Evolutionary conservation across 1,140 invertebrate genomes (phyloP).

Genomic region (Achroia grisella): DNA sequence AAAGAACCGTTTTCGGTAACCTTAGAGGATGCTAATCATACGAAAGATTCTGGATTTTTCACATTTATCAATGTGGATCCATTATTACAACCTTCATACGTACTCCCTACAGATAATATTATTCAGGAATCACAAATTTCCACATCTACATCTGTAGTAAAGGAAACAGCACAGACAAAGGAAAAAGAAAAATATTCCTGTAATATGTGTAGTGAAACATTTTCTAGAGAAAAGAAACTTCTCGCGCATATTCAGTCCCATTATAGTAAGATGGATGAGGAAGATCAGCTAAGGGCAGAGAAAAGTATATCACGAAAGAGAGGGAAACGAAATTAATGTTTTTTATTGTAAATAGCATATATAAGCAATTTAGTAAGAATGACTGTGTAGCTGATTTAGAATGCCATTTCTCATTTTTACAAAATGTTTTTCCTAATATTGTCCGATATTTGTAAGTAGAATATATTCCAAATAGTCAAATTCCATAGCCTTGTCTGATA

Average conservation of each 20-base stretch:
- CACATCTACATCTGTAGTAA: conserved; percentile 32
- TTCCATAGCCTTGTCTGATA: no score
- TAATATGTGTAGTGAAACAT: conserved; percentile 50
- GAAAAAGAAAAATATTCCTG: conserved; percentile 46
- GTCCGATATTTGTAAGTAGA: no score
- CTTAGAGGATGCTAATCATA: conserved; percentile 34
- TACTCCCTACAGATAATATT: conserved; percentile 56
- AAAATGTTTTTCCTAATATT: no score
- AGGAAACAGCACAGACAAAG: conserved; percentile 10
- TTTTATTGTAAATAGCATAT: no score
- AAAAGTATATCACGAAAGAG: conserved; percentile 20
- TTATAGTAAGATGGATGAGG: conserved; percentile 52
- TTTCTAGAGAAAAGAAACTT: conserved; percentile 54
- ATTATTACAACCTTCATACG: conserved; percentile 58
- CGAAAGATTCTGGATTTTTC: conserved; percentile 46
- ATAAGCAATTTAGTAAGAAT: no score
- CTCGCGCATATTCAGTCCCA: conserved; percentile 54
- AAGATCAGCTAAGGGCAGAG: conserved; percentile 30
- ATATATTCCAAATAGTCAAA: no score
- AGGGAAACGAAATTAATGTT: background rate
- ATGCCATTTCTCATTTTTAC: no score
- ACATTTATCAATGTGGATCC: conserved; percentile 66
- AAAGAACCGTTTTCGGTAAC: conserved; percentile 41
- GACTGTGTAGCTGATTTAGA: no score
- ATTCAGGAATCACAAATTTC: conserved; percentile 66